These are phyloP conservation scores for Diglossa cyanea DNA, from an alignment of 2,797 vertebrate genomes.

Conservation along the genomic window DNA sequence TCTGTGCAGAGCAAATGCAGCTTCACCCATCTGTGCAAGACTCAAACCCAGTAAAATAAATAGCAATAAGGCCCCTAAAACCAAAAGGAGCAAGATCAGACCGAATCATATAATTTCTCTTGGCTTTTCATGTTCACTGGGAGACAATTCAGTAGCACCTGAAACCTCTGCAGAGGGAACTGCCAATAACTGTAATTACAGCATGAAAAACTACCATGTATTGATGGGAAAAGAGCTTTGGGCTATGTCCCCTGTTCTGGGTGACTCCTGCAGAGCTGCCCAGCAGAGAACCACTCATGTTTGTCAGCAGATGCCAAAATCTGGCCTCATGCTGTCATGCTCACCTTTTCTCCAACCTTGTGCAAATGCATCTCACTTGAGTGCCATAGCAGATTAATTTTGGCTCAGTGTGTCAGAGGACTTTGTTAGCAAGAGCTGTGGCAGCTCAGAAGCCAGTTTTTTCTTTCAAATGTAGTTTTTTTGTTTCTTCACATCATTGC, in stretches of 20 bases:
- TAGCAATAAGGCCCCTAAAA: background rate
- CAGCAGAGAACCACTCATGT: background rate
- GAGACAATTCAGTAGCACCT: background rate
- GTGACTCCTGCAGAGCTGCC: background rate
- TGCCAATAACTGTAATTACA: background rate
- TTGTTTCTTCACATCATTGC: background rate
- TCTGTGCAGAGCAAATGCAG: background rate
- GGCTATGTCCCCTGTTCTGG: background rate
- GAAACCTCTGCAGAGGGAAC: background rate
- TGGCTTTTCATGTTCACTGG: background rate
- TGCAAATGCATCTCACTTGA: background rate
- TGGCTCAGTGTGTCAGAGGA: background rate
- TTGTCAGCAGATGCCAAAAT: background rate
- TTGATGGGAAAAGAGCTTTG: background rate
- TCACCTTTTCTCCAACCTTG: background rate
- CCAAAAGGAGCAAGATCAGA: background rate
- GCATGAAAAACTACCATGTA: background rate
- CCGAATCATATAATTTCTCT: background rate
- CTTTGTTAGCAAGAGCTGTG: background rate
- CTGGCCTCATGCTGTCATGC: accelerated
- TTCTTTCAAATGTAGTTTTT: background rate
- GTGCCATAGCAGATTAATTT: background rate
- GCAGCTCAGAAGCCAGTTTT: background rate
- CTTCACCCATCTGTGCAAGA: background rate
- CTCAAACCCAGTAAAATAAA: background rate